Percentiles rank a stretch among this genome's conserved stretches.
Conservation (phyloP, 2,797 vertebrate species). For the Geotrypetes seraphini region DNA sequence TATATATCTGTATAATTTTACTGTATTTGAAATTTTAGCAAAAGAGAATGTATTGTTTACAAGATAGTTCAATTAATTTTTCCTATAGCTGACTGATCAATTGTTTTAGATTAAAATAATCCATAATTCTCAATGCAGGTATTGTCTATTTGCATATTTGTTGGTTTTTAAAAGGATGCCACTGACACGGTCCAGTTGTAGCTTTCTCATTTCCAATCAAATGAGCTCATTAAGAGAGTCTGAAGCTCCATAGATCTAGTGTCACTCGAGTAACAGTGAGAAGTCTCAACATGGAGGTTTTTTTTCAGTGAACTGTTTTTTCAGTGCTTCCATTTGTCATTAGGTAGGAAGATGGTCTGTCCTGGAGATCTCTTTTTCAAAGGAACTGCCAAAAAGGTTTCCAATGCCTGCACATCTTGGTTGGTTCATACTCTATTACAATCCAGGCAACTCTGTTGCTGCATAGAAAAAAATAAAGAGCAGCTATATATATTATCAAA, state of each 20-base stretch:
- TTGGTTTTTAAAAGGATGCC: constrained; percentile 23
- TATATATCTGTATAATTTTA: constrained; percentile 48
- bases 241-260: constrained; percentile 25
- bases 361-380: constrained; percentile 28
- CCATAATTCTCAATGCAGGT: constrained; percentile 29
- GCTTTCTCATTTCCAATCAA: constrained; percentile 19
- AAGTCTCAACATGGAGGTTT: constrained; percentile 27
- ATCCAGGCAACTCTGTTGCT: constrained; percentile 31
- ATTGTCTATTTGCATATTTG: constrained; percentile 24
- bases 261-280: constrained; percentile 16
- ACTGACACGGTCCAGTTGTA: constrained; percentile 33
- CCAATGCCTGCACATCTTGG: constrained; percentile 15
- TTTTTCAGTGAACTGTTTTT: constrained; percentile 27
- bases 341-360: constrained; percentile 25
- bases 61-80: constrained; percentile 34
- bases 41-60: constrained; percentile 41
- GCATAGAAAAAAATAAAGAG: constrained; percentile 12
- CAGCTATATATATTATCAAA: too few species aligned
- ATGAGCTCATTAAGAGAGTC: constrained; percentile 6
- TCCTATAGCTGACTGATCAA: constrained; percentile 26
- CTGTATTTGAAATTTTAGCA: constrained; percentile 50
- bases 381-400: constrained; percentile 11
- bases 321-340: constrained; percentile 35
- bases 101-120: constrained; percentile 28
- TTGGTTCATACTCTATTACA: constrained; percentile 35